Evolutionary conservation across 2,797 vertebrate species (phyloP).

Genomic region (Setipinna tenuifilis): DNA sequence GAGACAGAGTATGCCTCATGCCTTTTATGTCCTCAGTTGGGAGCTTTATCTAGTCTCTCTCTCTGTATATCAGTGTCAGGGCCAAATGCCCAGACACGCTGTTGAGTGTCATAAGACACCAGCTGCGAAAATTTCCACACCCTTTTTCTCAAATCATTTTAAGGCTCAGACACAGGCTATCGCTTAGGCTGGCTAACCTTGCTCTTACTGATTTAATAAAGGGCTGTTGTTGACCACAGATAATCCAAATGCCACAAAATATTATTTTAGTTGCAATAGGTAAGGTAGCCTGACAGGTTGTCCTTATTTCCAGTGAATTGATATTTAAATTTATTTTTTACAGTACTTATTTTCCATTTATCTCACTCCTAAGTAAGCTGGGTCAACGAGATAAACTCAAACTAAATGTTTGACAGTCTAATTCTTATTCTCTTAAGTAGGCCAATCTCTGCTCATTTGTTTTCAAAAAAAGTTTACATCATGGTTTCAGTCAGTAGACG

Average conservation of each 20-base stretch:
- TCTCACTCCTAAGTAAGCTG: no score
- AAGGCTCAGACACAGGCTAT: not conserved
- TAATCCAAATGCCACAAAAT: no score
- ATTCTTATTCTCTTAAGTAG: not conserved
- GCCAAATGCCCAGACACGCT: not conserved
- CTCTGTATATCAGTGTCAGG: conserved; percentile 5
- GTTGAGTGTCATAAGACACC: conserved; percentile 15
- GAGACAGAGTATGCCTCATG: not conserved
- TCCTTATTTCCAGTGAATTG: no score
- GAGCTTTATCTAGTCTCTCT: not conserved
- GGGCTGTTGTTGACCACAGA: not conserved
- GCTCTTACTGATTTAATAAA: not conserved
- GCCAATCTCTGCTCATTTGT: not conserved
- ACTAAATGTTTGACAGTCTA: not conserved
- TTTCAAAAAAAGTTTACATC: conserved; percentile 16
- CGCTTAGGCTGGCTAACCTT: not conserved
- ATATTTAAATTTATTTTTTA: not conserved
- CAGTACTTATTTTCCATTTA: no score
- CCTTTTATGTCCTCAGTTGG: conserved; percentile 12
- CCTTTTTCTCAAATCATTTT: not conserved
- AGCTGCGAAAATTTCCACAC: not conserved
- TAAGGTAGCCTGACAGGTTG: no score
- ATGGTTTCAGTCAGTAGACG: conserved; percentile 9
- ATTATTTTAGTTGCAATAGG: no score
- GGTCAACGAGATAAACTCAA: not conserved